These are phyloP conservation scores for Ammodytes dubius DNA, from an alignment of 2,113 vertebrate genomes.

Conservation along the genomic window DNA sequence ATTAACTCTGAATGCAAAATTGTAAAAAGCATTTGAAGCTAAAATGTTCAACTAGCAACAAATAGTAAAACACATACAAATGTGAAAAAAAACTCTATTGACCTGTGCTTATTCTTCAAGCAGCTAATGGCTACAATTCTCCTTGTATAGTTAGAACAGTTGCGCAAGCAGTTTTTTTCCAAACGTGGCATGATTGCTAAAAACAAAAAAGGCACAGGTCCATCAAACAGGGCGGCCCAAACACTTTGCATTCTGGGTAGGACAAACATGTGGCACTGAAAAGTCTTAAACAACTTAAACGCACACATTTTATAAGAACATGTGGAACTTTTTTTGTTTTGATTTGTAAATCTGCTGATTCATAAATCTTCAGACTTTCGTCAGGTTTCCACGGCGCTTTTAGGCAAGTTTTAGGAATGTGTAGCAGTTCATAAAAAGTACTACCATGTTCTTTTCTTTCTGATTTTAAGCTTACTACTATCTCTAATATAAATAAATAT, in stretches of 20 bases:
- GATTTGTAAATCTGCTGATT: background rate
- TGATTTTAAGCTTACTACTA: background rate
- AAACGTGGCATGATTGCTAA: background rate
- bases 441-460: slow-evolving; percentile 9
- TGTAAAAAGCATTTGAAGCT: too few relatives aligned
- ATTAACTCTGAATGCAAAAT: background rate
- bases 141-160: background rate
- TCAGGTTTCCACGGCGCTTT: slow-evolving; percentile 31
- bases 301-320: background rate
- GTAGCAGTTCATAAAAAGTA: slow-evolving; percentile 12
- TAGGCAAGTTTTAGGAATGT: slow-evolving; percentile 45
- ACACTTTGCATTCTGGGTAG: background rate
- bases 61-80: background rate
- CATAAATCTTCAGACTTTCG: background rate
- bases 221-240: background rate
- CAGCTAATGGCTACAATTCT: background rate
- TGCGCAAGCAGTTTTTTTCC: background rate
- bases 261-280: background rate
- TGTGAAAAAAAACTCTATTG: background rate
- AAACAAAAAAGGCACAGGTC: slow-evolving; percentile 12
- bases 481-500: background rate
- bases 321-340: slow-evolving; percentile 2
- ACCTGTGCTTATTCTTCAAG: background rate
- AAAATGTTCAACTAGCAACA: background rate
- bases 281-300: slow-evolving; percentile 19